phyloP scores from a whole-genome alignment of 2,888 invertebrate genomes.

The Lochmaea crataegi region DNA sequence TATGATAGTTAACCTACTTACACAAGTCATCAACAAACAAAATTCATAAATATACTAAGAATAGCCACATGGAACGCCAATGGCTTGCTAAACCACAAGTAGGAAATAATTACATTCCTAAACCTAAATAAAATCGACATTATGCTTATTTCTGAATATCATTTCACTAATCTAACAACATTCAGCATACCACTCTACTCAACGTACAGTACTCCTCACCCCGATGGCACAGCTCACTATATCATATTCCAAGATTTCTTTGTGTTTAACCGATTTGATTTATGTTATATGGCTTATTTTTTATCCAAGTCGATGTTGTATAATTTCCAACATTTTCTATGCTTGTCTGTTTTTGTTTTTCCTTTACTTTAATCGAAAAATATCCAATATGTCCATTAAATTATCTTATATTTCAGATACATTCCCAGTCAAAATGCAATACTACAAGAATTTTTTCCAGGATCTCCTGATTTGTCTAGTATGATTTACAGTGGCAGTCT shows the following conservation, averaged over 20 bases:
- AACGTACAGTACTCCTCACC: too few species aligned
- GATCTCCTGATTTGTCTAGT: conserved; percentile 48
- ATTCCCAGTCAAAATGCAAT: conserved; percentile 47
- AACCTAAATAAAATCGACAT: conserved; percentile 18
- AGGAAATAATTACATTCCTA: conserved; percentile 17
- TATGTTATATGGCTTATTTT: too few species aligned
- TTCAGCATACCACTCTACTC: too few species aligned
- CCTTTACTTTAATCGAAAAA: too few species aligned
- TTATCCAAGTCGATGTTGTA: too few species aligned
- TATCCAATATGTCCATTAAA: not conserved
- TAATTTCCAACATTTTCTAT: too few species aligned
- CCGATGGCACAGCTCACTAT: too few species aligned
- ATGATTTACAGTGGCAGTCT: conserved; percentile 55
- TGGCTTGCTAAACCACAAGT: conserved; percentile 21
- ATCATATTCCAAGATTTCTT: too few species aligned
- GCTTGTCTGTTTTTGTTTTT: not conserved
- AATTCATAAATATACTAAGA: too few species aligned
- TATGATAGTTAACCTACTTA: conserved; percentile 2
- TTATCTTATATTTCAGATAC: conserved; percentile 27
- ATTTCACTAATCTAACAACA: too few species aligned
- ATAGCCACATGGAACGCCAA: conserved; percentile 30
- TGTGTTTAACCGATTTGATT: too few species aligned
- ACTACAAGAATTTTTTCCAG: conserved; percentile 51
- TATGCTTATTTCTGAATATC: conserved; percentile 8
- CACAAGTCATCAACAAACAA: too few species aligned